Evolutionary conservation across 2,888 invertebrate species (phyloP).

Genomic region (Trachelus troglodyta): DNA sequence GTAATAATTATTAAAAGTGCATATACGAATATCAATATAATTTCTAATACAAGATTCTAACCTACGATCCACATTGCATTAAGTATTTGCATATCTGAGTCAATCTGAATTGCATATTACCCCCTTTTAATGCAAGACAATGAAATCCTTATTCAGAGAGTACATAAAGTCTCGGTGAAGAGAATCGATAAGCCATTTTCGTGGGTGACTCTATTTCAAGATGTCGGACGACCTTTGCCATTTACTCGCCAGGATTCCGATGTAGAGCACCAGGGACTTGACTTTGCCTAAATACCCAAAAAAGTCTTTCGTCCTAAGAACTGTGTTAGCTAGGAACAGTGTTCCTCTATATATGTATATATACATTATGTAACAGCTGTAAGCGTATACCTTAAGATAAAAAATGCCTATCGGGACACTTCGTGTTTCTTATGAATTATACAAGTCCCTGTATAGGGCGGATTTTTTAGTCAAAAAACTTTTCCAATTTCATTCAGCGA

Average conservation of each 20-base stretch:
- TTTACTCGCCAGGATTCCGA: no score
- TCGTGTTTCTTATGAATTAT: neutral
- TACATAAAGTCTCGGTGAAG: neutral
- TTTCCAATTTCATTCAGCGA: neutral
- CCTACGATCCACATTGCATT: neutral
- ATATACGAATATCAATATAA: neutral
- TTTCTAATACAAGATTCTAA: neutral
- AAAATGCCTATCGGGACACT: neutral
- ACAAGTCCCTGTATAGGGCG: neutral
- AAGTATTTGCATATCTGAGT: neutral
- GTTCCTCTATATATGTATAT: neutral
- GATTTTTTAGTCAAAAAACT: neutral
- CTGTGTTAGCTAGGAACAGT: no score
- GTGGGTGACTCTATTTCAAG: neutral
- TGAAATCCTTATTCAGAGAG: neutral
- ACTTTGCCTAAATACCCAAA: no score
- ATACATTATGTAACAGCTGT: neutral
- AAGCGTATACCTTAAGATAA: neutral
- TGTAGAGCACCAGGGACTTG: no score
- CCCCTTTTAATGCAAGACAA: neutral
- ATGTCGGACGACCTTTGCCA: neutral
- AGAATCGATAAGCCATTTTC: neutral
- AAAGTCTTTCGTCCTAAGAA: no score
- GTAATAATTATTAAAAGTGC: neutral
- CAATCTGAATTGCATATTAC: neutral